Base-by-base conservation (phyloP, 23 tunicate genomes). In the Ascidia mentula region DNA sequence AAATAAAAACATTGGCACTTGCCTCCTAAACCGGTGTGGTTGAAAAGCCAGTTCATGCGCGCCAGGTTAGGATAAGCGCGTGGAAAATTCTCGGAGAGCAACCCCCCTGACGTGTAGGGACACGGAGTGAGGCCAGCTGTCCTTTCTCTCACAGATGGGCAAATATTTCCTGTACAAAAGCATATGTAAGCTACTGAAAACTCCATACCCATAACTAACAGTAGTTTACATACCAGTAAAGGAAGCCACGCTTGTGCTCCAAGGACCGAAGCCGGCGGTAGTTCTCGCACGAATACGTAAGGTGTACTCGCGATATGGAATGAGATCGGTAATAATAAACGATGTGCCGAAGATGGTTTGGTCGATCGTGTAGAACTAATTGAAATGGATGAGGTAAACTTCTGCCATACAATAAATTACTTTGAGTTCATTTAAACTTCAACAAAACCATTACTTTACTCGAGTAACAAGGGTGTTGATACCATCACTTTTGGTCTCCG, bases 211-310 rank as follows among this genome's bases (percentile, higher is more conserved):
- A n/a, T 71, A 20, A 36, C 8, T 75, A 30, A 4, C n/a, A 28
- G 7, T 2, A 35, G 61, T 6, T 8, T 22, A 32, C 37, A 34
- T 38, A 90, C 96, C 96, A 1, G 89, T 90, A 80, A 79, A 90
- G 18, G 60, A 75, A 20, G 61, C 37, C 32, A 35, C 38, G 36
- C 24, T 24, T 32, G 69, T 53, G 12, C 84, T 80, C 92, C 82
- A 90, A 31, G 37, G 24, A 17, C 96, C 85, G 12, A 85, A 60
- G 18, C 96, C 96, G 28, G 78, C 73, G 0, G 82, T 22, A 4
- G 89, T 84, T 40, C 38, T 36, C 0, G 96, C 89, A 28, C 89
- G 78, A 34, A 90, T 74, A 36, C 80, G 59, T 3, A 86, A 1
- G 17, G 33, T 46, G 61, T 86, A 86, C 2, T 69, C 32, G 6